These are phyloP conservation scores for Cremastobaeus sp. DNA, from an alignment of 2,888 invertebrate species.

Conservation along the genomic window DNA sequence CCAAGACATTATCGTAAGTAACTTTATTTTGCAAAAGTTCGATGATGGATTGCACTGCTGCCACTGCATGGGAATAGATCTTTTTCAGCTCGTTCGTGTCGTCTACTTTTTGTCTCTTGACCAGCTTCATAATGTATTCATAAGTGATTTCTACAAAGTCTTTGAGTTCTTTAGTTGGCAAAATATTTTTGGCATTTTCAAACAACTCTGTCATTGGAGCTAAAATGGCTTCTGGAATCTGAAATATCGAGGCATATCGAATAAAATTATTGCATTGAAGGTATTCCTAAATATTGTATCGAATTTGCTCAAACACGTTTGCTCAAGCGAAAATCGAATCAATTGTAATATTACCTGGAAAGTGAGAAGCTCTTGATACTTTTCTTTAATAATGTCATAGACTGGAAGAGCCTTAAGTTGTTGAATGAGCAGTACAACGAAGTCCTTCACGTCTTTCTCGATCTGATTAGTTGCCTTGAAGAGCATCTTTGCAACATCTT, in stretches of 20 bases:
- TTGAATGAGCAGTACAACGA: constrained; percentile 77
- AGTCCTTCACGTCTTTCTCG: constrained; percentile 76
- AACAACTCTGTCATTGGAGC: constrained; percentile 81
- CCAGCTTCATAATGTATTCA: constrained; percentile 80
- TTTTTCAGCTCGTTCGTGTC: constrained; percentile 82
- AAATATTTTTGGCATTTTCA: constrained; percentile 80
- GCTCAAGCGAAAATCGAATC: not conserved
- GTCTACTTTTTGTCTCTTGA: constrained; percentile 81
- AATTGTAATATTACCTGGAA: constrained; percentile 72
- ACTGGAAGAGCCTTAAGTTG: constrained; percentile 81
- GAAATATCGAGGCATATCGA: no score
- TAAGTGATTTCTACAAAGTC: constrained; percentile 82
- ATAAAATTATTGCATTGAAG: no score
- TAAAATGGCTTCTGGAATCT: constrained; percentile 81
- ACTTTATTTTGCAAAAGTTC: constrained; percentile 78
- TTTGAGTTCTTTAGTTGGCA: constrained; percentile 83
- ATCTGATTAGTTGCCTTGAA: constrained; percentile 70
- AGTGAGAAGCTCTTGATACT: constrained; percentile 73
- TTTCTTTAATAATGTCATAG: constrained; percentile 79
- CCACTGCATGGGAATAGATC: constrained; percentile 81
- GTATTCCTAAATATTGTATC: no score
- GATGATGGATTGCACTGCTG: constrained; percentile 81
- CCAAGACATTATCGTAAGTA: constrained; percentile 73
- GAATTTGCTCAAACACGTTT: not conserved
- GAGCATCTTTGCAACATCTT: constrained; percentile 75